Evolutionary conservation across 2,888 invertebrate genomes (phyloP).

Genomic region (Amphiduros pacificus): DNA sequence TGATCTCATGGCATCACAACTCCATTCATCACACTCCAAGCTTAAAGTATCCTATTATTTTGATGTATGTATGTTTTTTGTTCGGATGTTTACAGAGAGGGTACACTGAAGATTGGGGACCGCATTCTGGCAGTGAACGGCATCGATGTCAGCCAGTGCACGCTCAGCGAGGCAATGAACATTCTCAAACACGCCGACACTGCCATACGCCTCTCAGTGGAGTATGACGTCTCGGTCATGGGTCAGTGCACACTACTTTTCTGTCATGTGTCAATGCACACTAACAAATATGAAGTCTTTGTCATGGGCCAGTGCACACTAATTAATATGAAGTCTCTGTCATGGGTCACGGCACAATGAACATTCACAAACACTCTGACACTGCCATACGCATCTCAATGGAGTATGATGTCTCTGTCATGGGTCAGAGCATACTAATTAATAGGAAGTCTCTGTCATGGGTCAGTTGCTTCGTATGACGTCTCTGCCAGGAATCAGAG

Average conservation of each 20-base stretch:
- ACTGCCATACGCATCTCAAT: constrained; percentile 75
- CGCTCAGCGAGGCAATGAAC: constrained; percentile 80
- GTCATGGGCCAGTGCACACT: constrained; percentile 78
- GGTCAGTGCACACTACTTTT: constrained; percentile 24
- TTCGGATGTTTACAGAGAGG: constrained; percentile 75
- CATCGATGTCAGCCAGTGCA: constrained; percentile 72
- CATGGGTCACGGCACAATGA: constrained; percentile 86
- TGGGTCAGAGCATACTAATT: constrained; percentile 28
- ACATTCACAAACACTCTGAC: constrained; percentile 64
- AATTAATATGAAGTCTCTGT: too few species aligned
- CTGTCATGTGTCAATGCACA: too few species aligned
- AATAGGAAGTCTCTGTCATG: too few species aligned
- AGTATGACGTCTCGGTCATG: constrained; percentile 75
- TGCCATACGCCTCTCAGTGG: constrained; percentile 77
- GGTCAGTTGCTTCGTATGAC: too few species aligned
- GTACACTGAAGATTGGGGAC: constrained; percentile 87
- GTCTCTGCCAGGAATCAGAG: too few species aligned
- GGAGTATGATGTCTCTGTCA: constrained; percentile 77
- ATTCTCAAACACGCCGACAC: constrained; percentile 64
- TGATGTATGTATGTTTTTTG: too few species aligned
- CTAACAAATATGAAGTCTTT: too few species aligned
- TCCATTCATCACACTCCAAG: too few species aligned
- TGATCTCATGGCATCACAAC: too few species aligned
- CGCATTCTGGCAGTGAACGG: constrained; percentile 83
- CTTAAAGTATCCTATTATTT: too few species aligned